A percentile compares a stretch with the other conserved stretches of the same genome.
Evolutionary conservation across 2,888 invertebrate species (phyloP).

Genomic region (Acanthosepion lycidas): DNA sequence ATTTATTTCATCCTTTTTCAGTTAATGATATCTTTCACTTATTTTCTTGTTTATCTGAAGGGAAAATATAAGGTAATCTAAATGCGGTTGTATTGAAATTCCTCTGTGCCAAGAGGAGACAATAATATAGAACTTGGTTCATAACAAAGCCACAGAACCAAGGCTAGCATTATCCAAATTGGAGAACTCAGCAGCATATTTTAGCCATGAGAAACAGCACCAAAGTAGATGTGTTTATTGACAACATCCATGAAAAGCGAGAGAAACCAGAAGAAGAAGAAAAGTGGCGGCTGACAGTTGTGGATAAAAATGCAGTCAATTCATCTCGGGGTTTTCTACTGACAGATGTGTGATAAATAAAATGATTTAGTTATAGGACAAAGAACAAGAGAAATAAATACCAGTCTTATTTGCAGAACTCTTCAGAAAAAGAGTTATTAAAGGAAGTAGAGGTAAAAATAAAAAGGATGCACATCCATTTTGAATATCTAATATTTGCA

Average conservation of each 20-base stretch:
- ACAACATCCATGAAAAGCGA: background rate
- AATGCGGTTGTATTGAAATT: background rate
- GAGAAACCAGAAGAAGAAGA: background rate
- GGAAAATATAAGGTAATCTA: background rate
- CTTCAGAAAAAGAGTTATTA: constrained; percentile 7
- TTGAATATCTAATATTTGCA: background rate
- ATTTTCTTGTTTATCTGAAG: background rate
- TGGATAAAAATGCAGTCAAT: background rate
- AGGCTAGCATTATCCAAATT: constrained; percentile 33
- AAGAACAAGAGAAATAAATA: constrained; percentile 13
- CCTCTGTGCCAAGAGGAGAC: background rate
- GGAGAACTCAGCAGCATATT: constrained; percentile 22
- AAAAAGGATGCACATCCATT: background rate
- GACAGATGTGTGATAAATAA: background rate
- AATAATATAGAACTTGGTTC: constrained; percentile 7
- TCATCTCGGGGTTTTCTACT: background rate
- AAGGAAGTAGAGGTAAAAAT: background rate
- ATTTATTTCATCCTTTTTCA: background rate
- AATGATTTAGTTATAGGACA: constrained; percentile 12
- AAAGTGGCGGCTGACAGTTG: background rate
- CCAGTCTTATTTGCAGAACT: background rate
- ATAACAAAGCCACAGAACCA: background rate
- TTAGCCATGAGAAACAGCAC: constrained; percentile 15
- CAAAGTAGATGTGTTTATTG: constrained; percentile 21
- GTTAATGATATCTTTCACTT: background rate